Evolutionary conservation across 2,113 vertebrate genomes (phyloP), one percentile per base, ranked within the genome.

Genomic region (Microcebus murinus): DNA sequence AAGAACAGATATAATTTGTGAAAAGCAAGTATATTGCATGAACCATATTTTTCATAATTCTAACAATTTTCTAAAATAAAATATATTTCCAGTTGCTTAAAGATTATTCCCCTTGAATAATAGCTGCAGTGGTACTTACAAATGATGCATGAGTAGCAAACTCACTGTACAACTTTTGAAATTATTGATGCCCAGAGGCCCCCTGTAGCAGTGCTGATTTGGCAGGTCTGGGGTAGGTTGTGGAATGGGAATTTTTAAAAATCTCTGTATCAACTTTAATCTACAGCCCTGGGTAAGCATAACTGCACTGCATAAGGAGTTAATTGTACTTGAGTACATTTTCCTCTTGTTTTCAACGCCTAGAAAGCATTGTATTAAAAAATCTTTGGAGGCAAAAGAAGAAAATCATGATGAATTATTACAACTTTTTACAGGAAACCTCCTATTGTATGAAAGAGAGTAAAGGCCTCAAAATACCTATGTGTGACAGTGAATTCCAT

Each of bases 31-130:
- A 45, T 83, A 83, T 94, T 71, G 34, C 31, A 11, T 67, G 31
- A 65, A 71, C 57, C n/a, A 6, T 61, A 39, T 83, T 81, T 92
- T 95, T 95, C 25, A 48, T 94, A 86, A 93, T 83, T 88, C 14
- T 39, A 81, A 88, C 63, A 36, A 89, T 83, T 96, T 97, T 83
- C 91, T 85, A n/a, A 90, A 84, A 70, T 88, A 63, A 84, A 94
- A 39, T 15, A 68, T n/a, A 89, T 68, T 97, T 95, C 63, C 63
- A 48, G 74, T 65, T 95, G 61, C 84, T 95, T 95, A 20, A 50
- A 74, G 80, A 80, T 96, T 63, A 92, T 90, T 59, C n/a, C 9
- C 25, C n/a, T 77, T 71, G 48, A 84, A 65, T 48, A 89, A 68
- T 15, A 83, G 45, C 31, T 61, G 20, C 65, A 65, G 2, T 74